Evolutionary conservation across 2,888 invertebrate species (phyloP).

Genomic region (Hybos culiciformis): DNA sequence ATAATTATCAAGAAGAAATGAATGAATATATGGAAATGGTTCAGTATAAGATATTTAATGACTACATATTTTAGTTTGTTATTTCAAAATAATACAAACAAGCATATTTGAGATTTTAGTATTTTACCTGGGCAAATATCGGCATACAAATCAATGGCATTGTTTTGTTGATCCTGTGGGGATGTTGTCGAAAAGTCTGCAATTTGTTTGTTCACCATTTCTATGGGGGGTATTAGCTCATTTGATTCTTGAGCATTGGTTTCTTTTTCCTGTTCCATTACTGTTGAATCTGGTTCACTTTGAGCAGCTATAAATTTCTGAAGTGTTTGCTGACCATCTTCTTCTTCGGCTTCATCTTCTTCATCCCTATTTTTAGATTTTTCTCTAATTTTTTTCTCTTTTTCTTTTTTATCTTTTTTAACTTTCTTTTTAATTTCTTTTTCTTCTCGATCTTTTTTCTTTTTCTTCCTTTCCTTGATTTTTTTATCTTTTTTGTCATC

Average conservation of each 20-base stretch:
- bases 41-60: too few species aligned
- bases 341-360: not conserved
- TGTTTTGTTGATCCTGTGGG: too few species aligned
- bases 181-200: too few species aligned
- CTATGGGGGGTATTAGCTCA: too few species aligned
- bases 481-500: not conserved
- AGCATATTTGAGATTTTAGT: too few species aligned
- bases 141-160: slow-evolving; percentile 15
- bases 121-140: slow-evolving; percentile 15
- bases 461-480: slow-evolving; percentile 39
- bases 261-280: slow-evolving; percentile 13
- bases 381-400: slow-evolving; percentile 15
- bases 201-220: too few species aligned
- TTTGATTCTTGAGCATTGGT: too few species aligned
- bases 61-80: too few species aligned
- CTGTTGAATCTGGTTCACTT: slow-evolving; percentile 11
- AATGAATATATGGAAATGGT: too few species aligned
- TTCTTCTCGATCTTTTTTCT: slow-evolving; percentile 14
- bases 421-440: slow-evolving; percentile 14
- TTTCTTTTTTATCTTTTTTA: slow-evolving; percentile 17
- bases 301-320: slow-evolving; percentile 7
- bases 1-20: too few species aligned
- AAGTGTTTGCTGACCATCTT: not conserved
- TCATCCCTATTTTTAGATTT: slow-evolving; percentile 8
- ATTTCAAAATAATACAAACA: too few species aligned